Conservation (phyloP, 2,888 invertebrate genomes). For the Crepidodera aurea region DNA sequence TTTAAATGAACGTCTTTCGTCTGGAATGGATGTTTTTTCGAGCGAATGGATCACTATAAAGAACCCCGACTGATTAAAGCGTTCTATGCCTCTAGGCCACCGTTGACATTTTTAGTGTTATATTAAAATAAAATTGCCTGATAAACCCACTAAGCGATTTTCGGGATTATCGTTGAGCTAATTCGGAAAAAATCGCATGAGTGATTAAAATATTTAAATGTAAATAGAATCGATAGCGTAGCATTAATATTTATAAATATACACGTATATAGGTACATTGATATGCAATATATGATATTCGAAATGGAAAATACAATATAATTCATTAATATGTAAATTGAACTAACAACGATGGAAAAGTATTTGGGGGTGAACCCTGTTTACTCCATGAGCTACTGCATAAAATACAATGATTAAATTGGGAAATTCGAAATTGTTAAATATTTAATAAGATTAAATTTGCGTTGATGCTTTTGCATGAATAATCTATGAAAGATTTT, state of each 20-base stretch:
- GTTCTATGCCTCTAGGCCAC: no score
- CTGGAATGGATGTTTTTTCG: no score
- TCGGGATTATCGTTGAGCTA: no score
- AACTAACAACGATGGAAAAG: slow-evolving; percentile 6
- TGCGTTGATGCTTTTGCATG: background rate
- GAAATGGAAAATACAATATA: slow-evolving; percentile 20
- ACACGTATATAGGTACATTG: slow-evolving; percentile 10
- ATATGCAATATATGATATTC: slow-evolving; percentile 22
- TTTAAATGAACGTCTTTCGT: no score
- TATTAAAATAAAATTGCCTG: no score
- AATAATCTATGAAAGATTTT: no score
- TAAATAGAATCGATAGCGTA: background rate
- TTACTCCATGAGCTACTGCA: slow-evolving; percentile 6
- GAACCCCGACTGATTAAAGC: no score
- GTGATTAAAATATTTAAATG: slow-evolving; percentile 1
- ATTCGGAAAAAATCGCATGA: background rate
- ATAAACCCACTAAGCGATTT: no score
- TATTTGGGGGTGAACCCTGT: background rate
- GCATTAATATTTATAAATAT: slow-evolving; percentile 10
- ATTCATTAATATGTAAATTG: slow-evolving; percentile 27
- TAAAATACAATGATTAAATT: slow-evolving; percentile 13
- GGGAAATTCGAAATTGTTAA: background rate
- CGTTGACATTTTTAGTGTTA: no score
- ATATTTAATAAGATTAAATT: slow-evolving; percentile 9
- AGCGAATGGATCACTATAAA: no score